These are phyloP conservation scores for Drosophila rufa DNA, from an alignment of 1,140 invertebrate species.

Conservation along the genomic window DNA sequence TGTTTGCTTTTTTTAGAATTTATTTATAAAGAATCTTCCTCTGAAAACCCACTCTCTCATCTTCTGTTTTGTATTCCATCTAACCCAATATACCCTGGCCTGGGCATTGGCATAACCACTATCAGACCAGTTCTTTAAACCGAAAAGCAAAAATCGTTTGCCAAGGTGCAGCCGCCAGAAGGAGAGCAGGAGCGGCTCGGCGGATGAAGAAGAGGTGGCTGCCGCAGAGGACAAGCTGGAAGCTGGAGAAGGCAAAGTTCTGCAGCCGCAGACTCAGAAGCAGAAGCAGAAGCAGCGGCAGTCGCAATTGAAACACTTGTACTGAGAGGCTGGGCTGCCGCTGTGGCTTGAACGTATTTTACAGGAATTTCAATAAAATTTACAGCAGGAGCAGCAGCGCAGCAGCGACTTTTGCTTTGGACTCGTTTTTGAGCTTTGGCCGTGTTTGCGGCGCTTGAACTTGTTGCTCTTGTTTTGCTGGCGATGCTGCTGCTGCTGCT, in stretches of 20 bases:
- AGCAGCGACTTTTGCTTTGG: conserved; percentile 67
- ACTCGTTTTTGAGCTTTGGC: conserved; percentile 75
- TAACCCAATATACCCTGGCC: conserved; percentile 27
- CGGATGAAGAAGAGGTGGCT: neutral
- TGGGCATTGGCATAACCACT: conserved; percentile 37
- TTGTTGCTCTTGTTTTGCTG: conserved; percentile 75
- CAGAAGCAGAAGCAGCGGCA: conserved; percentile 44
- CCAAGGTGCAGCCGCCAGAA: conserved; percentile 26
- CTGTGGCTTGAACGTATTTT: conserved; percentile 43
- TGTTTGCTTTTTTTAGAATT: neutral
- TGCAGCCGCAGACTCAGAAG: conserved; percentile 36
- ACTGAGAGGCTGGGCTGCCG: conserved; percentile 52
- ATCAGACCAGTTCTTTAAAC: conserved; percentile 74
- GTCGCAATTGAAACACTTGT: conserved; percentile 80
- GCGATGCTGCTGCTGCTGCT: conserved; percentile 18
- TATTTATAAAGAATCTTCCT: neutral
- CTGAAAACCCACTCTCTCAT: too few relatives aligned
- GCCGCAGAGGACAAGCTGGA: conserved; percentile 9
- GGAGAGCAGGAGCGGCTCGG: conserved; percentile 6
- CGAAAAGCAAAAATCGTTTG: conserved; percentile 74
- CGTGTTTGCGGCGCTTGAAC: conserved; percentile 80
- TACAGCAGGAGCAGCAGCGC: conserved; percentile 56
- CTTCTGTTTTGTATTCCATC: neutral
- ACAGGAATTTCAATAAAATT: conserved; percentile 82
- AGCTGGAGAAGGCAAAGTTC: conserved; percentile 39